Percentiles rank a stretch among this genome's conserved stretches.
These are phyloP conservation scores for Vireo altiloquus DNA, from an alignment of 2,113 vertebrate species.

Conservation along the genomic window DNA sequence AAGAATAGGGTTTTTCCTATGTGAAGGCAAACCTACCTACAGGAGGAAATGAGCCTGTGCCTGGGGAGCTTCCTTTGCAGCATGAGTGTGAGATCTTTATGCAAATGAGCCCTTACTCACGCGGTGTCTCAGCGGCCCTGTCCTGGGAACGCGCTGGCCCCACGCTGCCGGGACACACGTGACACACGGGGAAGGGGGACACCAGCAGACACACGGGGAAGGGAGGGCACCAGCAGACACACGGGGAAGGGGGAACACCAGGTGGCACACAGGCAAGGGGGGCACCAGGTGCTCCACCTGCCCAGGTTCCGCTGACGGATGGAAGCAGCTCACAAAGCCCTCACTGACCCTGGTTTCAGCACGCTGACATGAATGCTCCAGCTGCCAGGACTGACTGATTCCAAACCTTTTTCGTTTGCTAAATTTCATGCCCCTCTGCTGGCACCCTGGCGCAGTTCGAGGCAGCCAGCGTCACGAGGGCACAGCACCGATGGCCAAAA, in stretches of 20 bases:
- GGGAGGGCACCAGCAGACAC: background rate
- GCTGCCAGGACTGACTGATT: background rate
- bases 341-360: background rate
- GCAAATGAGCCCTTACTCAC: slow-evolving; percentile 16
- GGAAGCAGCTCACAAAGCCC: background rate
- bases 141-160: background rate
- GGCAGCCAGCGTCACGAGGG: background rate
- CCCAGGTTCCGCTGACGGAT: accelerated
- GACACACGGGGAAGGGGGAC: too few relatives aligned
- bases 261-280: accelerated
- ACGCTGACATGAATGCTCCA: accelerated
- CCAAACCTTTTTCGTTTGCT: background rate
- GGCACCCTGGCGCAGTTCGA: background rate
- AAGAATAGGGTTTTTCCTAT: background rate
- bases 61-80: background rate
- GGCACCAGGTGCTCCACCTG: background rate
- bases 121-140: background rate
- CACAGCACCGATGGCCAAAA: background rate
- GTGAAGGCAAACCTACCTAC: background rate
- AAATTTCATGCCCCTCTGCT: background rate
- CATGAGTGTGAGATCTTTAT: background rate
- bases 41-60: background rate
- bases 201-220: background rate
- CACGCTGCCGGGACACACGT: accelerated
- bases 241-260: background rate